phyloP scores from a whole-genome alignment of 2,113 vertebrate species.

The Pituophis catenifer region DNA sequence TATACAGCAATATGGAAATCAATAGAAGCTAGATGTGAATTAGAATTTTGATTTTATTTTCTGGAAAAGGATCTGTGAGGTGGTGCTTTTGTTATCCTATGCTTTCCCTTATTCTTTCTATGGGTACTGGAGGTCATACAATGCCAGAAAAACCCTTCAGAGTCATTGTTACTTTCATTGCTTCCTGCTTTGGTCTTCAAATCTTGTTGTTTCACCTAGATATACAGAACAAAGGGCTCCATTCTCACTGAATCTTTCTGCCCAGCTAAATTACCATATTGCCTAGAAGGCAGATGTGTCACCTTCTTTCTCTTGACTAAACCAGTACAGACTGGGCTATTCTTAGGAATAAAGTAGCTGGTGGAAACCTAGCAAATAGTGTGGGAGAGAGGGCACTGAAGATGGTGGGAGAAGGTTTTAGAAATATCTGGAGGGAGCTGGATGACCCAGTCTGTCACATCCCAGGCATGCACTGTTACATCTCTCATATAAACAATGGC shows the following conservation, averaged over 20 bases:
- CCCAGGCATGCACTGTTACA: not conserved
- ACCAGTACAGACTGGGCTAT: not conserved
- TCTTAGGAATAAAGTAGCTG: not conserved
- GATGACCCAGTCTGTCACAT: not conserved
- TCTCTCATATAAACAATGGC: not conserved
- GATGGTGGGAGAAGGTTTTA: not conserved
- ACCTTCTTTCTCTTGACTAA: not conserved
- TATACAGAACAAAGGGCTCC: not conserved
- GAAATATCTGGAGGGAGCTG: not conserved
- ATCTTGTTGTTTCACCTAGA: not conserved
- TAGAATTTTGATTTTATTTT: not conserved
- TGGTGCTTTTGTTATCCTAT: not conserved
- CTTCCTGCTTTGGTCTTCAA: not conserved
- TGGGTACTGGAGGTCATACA: not conserved
- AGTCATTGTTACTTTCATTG: not conserved
- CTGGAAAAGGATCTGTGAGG: not conserved
- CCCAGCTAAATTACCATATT: not conserved
- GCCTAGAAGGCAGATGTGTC: not conserved
- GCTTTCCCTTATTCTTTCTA: not conserved
- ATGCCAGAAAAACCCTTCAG: not conserved
- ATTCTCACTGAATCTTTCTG: not conserved
- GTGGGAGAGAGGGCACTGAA: not conserved
- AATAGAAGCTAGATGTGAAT: not conserved
- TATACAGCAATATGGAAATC: not conserved
- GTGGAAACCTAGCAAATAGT: not conserved